phyloP scores from a whole-genome alignment of 2,113 vertebrate genomes.

The Scopus umbretta region DNA sequence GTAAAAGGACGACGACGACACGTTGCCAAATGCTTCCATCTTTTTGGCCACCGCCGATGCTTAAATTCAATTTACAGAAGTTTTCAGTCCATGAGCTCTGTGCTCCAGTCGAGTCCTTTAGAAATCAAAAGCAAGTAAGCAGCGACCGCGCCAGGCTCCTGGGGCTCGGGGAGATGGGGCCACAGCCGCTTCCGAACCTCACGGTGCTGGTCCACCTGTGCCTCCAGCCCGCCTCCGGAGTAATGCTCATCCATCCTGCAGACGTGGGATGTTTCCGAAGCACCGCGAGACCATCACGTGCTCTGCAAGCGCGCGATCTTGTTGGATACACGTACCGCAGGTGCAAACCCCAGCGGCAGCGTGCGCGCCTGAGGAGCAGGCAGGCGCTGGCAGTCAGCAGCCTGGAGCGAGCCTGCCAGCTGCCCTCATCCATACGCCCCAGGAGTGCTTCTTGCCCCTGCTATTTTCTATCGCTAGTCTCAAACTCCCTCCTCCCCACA shows the following conservation, averaged over 20 bases:
- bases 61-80: neutral
- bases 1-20: neutral
- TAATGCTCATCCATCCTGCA: rapidly evolving
- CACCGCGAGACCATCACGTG: neutral
- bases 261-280: neutral
- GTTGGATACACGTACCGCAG: neutral
- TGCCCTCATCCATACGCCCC: rapidly evolving
- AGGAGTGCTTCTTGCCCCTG: neutral
- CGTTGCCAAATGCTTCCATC: neutral
- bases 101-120: neutral
- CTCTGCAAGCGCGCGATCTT: neutral
- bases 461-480: rapidly evolving
- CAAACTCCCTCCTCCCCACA: neutral
- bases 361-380: neutral
- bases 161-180: rapidly evolving
- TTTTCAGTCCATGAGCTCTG: neutral
- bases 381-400: neutral
- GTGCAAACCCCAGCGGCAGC: neutral
- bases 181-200: neutral
- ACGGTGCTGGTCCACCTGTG: rapidly evolving
- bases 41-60: neutral
- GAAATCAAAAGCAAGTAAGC: neutral
- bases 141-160: neutral
- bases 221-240: neutral
- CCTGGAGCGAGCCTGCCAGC: neutral